Percentiles rank a stretch among this genome's conserved stretches.
These are phyloP conservation scores for Lordiphosa clarofinis DNA, from an alignment of 1,140 invertebrate species.

Conservation along the genomic window DNA sequence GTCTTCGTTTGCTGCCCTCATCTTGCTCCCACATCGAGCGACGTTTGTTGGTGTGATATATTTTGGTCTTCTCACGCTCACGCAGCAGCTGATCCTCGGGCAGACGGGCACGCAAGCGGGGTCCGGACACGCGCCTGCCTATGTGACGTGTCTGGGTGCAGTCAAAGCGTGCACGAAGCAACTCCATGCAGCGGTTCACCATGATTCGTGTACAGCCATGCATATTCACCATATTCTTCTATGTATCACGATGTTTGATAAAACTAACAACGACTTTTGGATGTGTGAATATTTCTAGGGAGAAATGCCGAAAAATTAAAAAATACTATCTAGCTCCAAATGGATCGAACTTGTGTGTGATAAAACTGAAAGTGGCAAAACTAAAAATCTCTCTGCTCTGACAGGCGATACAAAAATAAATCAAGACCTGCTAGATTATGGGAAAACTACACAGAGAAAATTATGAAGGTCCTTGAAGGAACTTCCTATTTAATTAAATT, in stretches of 20 bases:
- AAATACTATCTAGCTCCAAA: no score
- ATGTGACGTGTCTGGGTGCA: conserved; percentile 34
- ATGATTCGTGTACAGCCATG: conserved; percentile 26
- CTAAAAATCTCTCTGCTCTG: no score
- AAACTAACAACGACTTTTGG: neutral
- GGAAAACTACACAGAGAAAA: neutral
- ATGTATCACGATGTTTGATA: no score
- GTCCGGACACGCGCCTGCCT: neutral
- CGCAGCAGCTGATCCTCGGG: neutral
- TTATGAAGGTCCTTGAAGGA: no score
- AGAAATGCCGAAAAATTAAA: no score
- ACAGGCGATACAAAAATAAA: no score
- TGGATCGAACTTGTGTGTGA: no score
- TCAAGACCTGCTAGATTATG: no score
- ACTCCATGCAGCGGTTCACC: conserved; percentile 35
- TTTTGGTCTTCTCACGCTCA: conserved; percentile 32
- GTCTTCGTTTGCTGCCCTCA: neutral
- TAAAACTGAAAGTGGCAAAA: no score
- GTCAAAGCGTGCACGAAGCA: conserved; percentile 27
- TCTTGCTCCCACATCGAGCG: conserved; percentile 57
- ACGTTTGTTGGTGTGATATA: conserved; percentile 35
- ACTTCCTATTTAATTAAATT: no score
- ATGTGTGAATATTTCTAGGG: no score
- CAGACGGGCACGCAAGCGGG: neutral
- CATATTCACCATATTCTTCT: conserved; percentile 35